Base-by-base conservation (phyloP, 2,797 vertebrate genomes). In the Brachyrhaphis roseni region DNA sequence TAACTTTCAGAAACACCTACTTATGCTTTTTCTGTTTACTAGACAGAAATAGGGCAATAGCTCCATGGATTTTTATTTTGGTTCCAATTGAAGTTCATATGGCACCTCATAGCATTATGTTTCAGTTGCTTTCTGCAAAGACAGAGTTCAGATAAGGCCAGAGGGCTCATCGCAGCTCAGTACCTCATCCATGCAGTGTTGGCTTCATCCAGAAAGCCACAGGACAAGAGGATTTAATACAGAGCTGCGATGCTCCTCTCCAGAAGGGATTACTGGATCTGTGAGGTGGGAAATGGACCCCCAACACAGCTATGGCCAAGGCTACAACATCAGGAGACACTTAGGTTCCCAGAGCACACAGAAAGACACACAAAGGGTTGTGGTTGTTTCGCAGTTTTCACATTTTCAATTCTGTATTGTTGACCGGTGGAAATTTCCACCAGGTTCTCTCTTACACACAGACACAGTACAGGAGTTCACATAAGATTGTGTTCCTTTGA, bases 181-280 rank as follows among this genome's bases (percentile, higher is more conserved):
- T 74, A 78, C 88, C 88, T 90, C 91, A 88, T 91, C 91, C 87
- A 78, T 59, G 80, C 87, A 86, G 79, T 81, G 87, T 86, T 89
- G 84, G 84, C 90, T 93, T 93, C 91, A 91, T 89, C 91, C 91
- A 92, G 86, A 92, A 90, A 93, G 86, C 90, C 88, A 89, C 74
- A 16, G 88, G 90, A 92, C 90, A 92, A 91, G 91, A 91, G 92
- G 93, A 94, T 94, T 93, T 94, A 94, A 93, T 87, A 87, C 90
- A 87, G 88, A 91, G 88, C 90, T 49, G 80, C 31, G 41, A 76
- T 81, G 85, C 90, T 89, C 83, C 86, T 90, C 91, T 94, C 88
- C 92, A 90, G 85, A 91, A 90, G 89, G 91, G 93, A 95, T 94
- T 94, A 94, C 85, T 85, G 90, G 86, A 89, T 88, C 90, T 82